Evolutionary conservation across 2,113 vertebrate species (phyloP), one percentile per base, ranked within the genome.

Genomic region (Cyprinus carpio): DNA sequence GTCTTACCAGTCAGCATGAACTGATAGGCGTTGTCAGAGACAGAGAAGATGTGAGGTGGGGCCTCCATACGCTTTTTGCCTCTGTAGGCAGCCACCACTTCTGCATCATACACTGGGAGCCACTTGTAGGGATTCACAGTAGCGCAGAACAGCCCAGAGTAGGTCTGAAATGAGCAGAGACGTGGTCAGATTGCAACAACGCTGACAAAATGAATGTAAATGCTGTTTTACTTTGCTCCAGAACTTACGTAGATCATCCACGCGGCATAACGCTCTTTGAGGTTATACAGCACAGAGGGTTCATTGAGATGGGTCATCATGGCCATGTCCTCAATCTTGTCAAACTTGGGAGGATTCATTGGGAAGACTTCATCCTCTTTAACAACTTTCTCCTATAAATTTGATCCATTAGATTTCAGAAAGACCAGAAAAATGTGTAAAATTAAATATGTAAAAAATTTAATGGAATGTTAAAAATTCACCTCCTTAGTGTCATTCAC

Each of bases 221-320:
- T 9, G 9, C 2, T 69, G 34, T 18, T 43, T n/a, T 4, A 16
- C 2, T n/a, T 49, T 31, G 64, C 16, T 67, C 8, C 27, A 67
- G 64, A 18, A 31, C 15, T 16, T 18, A 67, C 64, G 1, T 67
- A 67, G 29, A 96, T 96, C 95, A 96, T 96, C 95, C 95, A 96
- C 88, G 94, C 94, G 91, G 95, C 93, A 0, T 95, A 96, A 25
- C 94, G 95, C 91, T 96, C 95, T 94, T 96, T 96, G 94, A 96
- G 95, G 92, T 96, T 96, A 85, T 93, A 95, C 91, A 96, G 90
- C 91, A 96, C 94, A 23, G 92, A 92, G 0, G 95, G 93, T 89
- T 96, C 94, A 0, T 95, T 93, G 82, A 95, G 91, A 86, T 96
- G 95, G 37, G 95, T 96, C 95, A 95, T 94, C 95, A 96, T 96